Base-by-base conservation (phyloP, 1,140 invertebrate genomes). In the Nautilus pompilius region DNA sequence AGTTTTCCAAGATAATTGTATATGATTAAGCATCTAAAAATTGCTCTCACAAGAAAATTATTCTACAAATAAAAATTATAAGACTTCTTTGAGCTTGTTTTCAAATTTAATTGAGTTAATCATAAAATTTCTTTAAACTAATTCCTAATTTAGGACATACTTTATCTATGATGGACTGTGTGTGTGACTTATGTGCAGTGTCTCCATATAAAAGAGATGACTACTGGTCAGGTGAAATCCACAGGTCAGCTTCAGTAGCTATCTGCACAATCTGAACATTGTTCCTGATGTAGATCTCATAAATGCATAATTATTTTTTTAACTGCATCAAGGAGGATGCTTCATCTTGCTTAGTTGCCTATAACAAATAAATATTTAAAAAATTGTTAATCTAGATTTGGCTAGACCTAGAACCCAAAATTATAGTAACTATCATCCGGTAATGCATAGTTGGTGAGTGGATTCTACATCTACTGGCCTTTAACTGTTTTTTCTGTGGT, bases 221-320 rank as follows among this genome's bases (percentile, higher is more conserved):
- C 97, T 96, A 99, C 78, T 99, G 96, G 77, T 99, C 97, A 0
- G 97, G 96, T 0, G 95, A 94, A 62, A 99, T 99, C 36, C 96
- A 86, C 5, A 99, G 84, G 13, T 96, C 96, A 20, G 95, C 95
- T 84, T 99, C 97, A 0, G 94, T 94, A 0, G 96, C 96, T 71
- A 99, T 99, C 66, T 83, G 78, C 20, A 83, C 78, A 34, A 82
- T 80, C 82, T 99, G 97, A n/a, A 95, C 91, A 83, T 99, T 99
- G 97, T 79, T 99, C 96, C 1, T 94, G 85, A 57, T 96, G 86
- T 20, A 99, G 3, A 91, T 88, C 65, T 99, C 95, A 77, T 98
- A 98, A 1, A 91, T 93, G 15, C 96, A 87, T 77, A 97, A 99
- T 76, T 99, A 96, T 74, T 98, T 95, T 80, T 99, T 98, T 5